phyloP scores from a whole-genome alignment of 2,888 invertebrate genomes.

The Anticlea derivata region DNA sequence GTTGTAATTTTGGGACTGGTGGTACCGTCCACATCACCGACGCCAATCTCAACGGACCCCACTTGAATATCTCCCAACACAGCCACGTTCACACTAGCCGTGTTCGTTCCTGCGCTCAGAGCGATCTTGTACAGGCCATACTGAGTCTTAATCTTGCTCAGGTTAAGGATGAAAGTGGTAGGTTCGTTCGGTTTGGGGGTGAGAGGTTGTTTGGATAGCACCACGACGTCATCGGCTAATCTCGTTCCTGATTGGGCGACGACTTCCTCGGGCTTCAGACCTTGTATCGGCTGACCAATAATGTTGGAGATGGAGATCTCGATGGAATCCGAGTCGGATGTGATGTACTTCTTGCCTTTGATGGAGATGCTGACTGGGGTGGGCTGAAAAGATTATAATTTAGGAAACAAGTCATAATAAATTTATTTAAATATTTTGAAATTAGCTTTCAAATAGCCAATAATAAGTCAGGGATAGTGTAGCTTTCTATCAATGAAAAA shows the following conservation, averaged over 20 bases:
- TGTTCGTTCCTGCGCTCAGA: slow-evolving; percentile 87
- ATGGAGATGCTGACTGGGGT: slow-evolving; percentile 94
- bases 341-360: slow-evolving; percentile 90
- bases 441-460: too few species aligned
- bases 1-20: slow-evolving; percentile 91
- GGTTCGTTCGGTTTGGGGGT: slow-evolving; percentile 80
- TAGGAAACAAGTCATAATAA: too few species aligned
- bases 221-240: slow-evolving; percentile 89
- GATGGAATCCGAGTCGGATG: slow-evolving; percentile 88
- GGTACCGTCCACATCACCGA: slow-evolving; percentile 95
- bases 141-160: slow-evolving; percentile 90
- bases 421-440: too few species aligned
- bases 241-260: slow-evolving; percentile 90
- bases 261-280: slow-evolving; percentile 86
- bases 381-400: slow-evolving; percentile 67
- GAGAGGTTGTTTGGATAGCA: slow-evolving; percentile 87
- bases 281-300: slow-evolving; percentile 87
- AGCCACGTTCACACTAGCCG: slow-evolving; percentile 85
- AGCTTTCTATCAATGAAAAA: too few species aligned
- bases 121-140: slow-evolving; percentile 94
- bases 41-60: slow-evolving; percentile 91
- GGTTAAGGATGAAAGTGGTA: slow-evolving; percentile 89
- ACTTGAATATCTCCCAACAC: slow-evolving; percentile 91
- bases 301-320: slow-evolving; percentile 89
- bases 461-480: too few species aligned